Evolutionary conservation across 2,113 vertebrate genomes (phyloP), one percentile per base, ranked within the genome.

Genomic region (Glareola pratincola): DNA sequence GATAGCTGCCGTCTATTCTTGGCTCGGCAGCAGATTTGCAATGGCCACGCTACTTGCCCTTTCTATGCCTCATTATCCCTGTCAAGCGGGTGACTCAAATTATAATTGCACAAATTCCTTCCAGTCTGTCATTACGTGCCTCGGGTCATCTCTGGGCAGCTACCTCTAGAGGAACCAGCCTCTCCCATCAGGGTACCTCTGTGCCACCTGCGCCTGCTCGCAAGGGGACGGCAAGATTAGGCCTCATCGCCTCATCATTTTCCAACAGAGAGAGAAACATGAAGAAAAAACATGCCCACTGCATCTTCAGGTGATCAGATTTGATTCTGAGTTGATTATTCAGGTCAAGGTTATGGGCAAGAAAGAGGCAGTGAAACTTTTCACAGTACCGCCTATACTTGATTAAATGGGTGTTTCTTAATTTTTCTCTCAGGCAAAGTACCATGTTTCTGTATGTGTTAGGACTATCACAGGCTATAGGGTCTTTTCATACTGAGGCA

Each of bases 41-140:
- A 1, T 45, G 68, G 85, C 79, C 82, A 43, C 54, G 14, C 77
- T 80, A 50, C 59, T 90, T 94, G 90, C 59, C 92, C 92, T 94
- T 93, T 95, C 82, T 94, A n/a, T 92, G 69, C 72, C 88, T 96
- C 92, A 84, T 94, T 94, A 95, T 81, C 90, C 94, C 72, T 92
- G 88, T 88, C 88, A 93, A 86, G 83, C 4, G 14, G 14, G 82
- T 92, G 95, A 96, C 82, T 95, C 95, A 80, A 93, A 77, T 84
- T 92, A n/a, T 95, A 95, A 88, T 91, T 87, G 88, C 76, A 84
- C 68, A 78, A 39, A 90, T 91, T 89, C 86, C 91, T 92, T 74
- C 32, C 67, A 77, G 75, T 86, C 85, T 92, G 88, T 85, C 79
- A 9, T 83, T 66, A 71, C 2, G 1, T 45, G 94, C 76, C 83